Conservation (phyloP, 2,888 invertebrate species). For the Hypomecis punctinalis region DNA sequence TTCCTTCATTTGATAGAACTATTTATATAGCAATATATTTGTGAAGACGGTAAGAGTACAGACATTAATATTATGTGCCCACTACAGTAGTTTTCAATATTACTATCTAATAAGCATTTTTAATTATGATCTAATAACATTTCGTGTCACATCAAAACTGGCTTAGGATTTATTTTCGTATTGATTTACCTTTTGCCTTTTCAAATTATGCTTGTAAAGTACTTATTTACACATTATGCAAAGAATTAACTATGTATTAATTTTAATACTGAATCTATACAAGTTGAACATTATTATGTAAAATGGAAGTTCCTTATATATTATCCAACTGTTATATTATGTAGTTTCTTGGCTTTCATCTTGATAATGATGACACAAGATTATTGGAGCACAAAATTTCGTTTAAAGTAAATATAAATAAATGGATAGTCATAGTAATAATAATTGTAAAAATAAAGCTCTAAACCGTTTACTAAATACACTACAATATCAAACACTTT, state of each 20-base stretch:
- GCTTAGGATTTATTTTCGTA: background rate
- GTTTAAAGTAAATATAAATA: too few relatives aligned
- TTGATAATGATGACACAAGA: too few relatives aligned
- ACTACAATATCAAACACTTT: constrained; percentile 1
- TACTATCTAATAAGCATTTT: constrained; percentile 20
- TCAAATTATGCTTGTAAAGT: constrained; percentile 5
- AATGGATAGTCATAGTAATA: background rate
- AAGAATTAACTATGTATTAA: background rate
- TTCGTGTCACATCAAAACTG: background rate
- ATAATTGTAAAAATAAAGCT: constrained; percentile 11
- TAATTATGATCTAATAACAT: constrained; percentile 1
- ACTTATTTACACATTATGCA: background rate
- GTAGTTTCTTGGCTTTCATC: too few relatives aligned
- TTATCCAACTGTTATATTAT: background rate
- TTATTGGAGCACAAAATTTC: too few relatives aligned
- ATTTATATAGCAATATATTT: constrained; percentile 37
- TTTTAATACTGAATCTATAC: constrained; percentile 14
- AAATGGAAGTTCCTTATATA: background rate
- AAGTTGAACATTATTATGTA: background rate
- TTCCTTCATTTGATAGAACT: constrained; percentile 67
- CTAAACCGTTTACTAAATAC: constrained; percentile 6
- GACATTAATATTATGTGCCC: constrained; percentile 5
- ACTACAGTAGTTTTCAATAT: constrained; percentile 3
- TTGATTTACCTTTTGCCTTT: background rate
- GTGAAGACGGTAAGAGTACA: constrained; percentile 23